These are phyloP conservation scores for Myotis brandtii DNA, from an alignment of 2,113 vertebrate genomes.

Conservation along the genomic window DNA sequence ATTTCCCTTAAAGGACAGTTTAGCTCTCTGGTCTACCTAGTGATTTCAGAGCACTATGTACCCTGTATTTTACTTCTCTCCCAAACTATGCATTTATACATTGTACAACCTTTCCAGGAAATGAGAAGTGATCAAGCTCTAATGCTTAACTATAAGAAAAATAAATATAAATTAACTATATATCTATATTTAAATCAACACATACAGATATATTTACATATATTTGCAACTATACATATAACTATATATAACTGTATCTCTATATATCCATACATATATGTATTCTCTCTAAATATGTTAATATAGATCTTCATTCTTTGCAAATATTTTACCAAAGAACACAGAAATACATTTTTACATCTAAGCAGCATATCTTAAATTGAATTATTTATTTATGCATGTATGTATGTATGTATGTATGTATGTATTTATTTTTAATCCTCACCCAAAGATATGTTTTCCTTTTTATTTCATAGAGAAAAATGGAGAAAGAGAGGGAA, in stretches of 20 bases:
- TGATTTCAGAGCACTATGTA: neutral
- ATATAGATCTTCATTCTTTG: constrained; percentile 39
- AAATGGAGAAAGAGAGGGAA: neutral
- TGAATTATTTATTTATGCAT: constrained; percentile 59
- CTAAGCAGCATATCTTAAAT: constrained; percentile 52
- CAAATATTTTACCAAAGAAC: constrained; percentile 55
- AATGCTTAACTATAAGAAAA: constrained; percentile 51
- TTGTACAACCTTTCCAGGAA: constrained; percentile 35
- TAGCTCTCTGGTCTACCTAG: neutral
- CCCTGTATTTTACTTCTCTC: neutral
- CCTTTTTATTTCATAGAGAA: neutral
- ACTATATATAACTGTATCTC: neutral
- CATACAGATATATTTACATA: constrained; percentile 24
- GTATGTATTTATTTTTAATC: neutral
- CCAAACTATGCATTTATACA: constrained; percentile 28
- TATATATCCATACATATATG: no score
- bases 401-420: no score
- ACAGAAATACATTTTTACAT: constrained; percentile 36
- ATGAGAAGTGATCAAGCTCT: constrained; percentile 42
- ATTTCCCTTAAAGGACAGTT: neutral
- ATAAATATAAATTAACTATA: constrained; percentile 19
- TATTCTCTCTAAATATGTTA: neutral
- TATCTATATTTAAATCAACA: neutral
- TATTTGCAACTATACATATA: constrained; percentile 56
- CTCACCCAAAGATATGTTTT: neutral